A percentile compares a stretch with the other conserved stretches of the same genome.
phyloP scores from a whole-genome alignment of 2,797 vertebrate genomes.

The Accipiter minullus region DNA sequence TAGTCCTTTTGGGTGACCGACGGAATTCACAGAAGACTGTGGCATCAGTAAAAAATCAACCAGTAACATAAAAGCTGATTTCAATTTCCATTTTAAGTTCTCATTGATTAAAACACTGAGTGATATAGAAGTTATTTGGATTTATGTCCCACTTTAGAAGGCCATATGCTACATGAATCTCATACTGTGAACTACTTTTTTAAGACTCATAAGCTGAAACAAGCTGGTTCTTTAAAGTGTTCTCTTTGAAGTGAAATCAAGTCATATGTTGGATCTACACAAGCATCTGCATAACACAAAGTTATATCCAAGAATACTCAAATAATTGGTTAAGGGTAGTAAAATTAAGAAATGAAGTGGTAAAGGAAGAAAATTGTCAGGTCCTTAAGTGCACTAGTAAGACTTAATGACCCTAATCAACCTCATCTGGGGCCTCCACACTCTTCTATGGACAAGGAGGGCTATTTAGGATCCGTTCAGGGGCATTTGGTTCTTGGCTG shows the following conservation, averaged over 20 bases:
- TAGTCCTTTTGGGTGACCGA: neutral
- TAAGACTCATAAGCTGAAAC: neutral
- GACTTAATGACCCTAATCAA: neutral
- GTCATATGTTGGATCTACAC: neutral
- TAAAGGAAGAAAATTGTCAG: neutral
- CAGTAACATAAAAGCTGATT: neutral
- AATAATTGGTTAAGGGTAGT: neutral
- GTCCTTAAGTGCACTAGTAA: neutral
- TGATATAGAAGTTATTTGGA: neutral
- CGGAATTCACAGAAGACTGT: neutral
- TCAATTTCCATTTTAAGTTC: neutral
- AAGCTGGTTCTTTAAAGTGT: neutral
- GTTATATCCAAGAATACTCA: neutral
- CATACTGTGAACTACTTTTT: neutral
- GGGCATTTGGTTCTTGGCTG: neutral
- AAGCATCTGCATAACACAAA: neutral
- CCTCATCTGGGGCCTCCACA: neutral
- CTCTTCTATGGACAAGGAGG: neutral
- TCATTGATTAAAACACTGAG: neutral
- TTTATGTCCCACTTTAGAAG: slow-evolving; percentile 6
- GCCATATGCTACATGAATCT: neutral
- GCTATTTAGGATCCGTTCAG: rapidly evolving
- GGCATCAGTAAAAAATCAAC: neutral
- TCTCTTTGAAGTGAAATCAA: neutral
- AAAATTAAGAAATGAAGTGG: neutral